Conservation (phyloP, 2,797 vertebrate species). For the Hafferia zeledoni region DNA sequence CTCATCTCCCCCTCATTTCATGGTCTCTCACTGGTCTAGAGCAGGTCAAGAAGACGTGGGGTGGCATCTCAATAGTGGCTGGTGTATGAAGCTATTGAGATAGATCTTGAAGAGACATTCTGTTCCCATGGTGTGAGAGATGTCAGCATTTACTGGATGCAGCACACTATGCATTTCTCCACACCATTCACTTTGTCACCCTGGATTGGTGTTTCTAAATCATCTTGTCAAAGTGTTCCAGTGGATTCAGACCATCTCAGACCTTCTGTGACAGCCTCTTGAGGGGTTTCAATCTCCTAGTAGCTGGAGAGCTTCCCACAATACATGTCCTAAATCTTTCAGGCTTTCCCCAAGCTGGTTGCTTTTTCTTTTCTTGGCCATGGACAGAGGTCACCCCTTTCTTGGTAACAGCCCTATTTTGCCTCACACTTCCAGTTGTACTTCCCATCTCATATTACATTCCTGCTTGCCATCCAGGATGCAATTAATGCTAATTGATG, state of each 20-base stretch:
- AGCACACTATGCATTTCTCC: not conserved
- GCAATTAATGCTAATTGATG: not conserved
- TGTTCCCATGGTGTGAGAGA: not conserved
- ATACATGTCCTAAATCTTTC: not conserved
- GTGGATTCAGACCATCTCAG: not conserved
- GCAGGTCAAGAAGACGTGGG: not conserved
- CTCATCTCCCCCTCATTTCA: not conserved
- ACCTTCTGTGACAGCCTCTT: fast-evolving
- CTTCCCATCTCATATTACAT: not conserved
- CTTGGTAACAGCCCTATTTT: not conserved
- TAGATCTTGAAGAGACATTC: not conserved
- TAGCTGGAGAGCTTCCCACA: not conserved
- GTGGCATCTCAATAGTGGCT: not conserved
- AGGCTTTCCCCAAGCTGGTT: not conserved
- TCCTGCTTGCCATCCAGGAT: not conserved
- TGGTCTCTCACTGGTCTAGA: not conserved
- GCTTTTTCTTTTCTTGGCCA: not conserved
- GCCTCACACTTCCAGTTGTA: not conserved
- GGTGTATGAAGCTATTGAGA: not conserved
- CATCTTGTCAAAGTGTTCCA: not conserved
- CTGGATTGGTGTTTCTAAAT: not conserved
- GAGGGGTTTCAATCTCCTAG: not conserved
- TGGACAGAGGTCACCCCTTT: not conserved
- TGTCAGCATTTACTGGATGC: not conserved
- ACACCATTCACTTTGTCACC: not conserved